phyloP scores from a whole-genome alignment of 2,888 invertebrate genomes.

The Trichopoda pennipes region DNA sequence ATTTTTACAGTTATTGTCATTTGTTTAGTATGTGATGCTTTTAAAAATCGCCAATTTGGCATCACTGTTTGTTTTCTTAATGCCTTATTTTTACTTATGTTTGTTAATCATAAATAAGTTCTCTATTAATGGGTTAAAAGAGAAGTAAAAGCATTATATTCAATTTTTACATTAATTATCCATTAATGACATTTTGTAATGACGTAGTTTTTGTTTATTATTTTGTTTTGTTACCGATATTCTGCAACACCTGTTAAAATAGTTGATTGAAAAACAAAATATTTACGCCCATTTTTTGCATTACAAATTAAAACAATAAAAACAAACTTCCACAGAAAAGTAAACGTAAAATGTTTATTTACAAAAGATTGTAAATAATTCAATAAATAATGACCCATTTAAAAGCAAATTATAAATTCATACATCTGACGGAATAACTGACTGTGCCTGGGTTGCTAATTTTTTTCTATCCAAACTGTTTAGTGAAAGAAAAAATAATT shows the following conservation, averaged over 20 bases:
- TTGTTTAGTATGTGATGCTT: too few relatives aligned
- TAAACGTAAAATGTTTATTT: background rate
- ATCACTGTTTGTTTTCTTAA: too few relatives aligned
- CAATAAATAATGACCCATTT: slow-evolving; percentile 20
- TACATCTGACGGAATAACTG: too few relatives aligned
- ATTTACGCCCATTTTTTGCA: slow-evolving; percentile 9
- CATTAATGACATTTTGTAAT: background rate
- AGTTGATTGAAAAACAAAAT: background rate
- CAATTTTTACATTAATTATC: background rate
- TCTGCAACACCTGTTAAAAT: slow-evolving; percentile 32
- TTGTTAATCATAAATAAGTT: too few relatives aligned
- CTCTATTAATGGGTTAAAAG: background rate
- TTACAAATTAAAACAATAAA: background rate
- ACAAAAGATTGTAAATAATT: background rate
- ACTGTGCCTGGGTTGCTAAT: background rate
- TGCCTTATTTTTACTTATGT: too few relatives aligned
- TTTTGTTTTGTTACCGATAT: background rate
- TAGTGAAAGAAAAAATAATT: background rate
- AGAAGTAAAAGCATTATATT: background rate
- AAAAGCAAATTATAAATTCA: background rate
- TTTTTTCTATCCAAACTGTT: background rate
- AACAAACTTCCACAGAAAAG: background rate
- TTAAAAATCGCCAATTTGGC: too few relatives aligned
- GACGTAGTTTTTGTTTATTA: slow-evolving; percentile 3
- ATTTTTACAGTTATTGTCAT: too few relatives aligned